Percentiles rank a stretch among this genome's conserved stretches.
phyloP scores from a whole-genome alignment of 2,888 invertebrate genomes.

The Phengaris alcon region DNA sequence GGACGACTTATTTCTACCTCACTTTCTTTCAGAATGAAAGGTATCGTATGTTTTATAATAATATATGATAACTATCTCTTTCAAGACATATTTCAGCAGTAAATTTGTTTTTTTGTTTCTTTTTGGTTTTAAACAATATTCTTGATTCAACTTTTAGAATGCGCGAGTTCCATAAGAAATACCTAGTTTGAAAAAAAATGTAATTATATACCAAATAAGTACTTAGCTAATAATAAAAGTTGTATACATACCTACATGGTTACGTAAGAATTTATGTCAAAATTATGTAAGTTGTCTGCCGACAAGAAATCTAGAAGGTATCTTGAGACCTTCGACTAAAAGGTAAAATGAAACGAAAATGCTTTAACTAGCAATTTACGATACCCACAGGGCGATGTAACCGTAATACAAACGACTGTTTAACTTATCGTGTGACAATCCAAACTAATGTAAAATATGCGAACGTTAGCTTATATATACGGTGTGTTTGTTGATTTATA shows the following conservation, averaged over 20 bases:
- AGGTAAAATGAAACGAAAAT: constrained; percentile 10
- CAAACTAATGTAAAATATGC: background rate
- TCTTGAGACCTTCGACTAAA: background rate
- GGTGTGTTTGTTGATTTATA: too few relatives aligned
- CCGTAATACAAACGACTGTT: background rate
- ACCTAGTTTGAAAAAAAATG: too few relatives aligned
- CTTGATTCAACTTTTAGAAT: too few relatives aligned
- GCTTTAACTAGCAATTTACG: constrained; percentile 10
- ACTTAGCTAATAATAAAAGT: background rate
- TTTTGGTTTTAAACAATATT: too few relatives aligned
- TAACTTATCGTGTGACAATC: background rate
- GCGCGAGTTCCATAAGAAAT: too few relatives aligned
- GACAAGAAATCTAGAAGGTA: background rate
- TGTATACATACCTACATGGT: background rate
- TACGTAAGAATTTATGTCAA: background rate
- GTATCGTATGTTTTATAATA: too few relatives aligned
- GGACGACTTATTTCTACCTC: too few relatives aligned
- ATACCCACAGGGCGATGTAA: background rate
- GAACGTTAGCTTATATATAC: background rate
- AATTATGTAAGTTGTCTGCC: constrained; percentile 3
- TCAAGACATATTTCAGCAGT: too few relatives aligned
- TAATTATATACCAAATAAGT: background rate
- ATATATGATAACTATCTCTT: too few relatives aligned
- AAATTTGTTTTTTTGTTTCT: too few relatives aligned
- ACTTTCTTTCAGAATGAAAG: too few relatives aligned